A percentile compares a stretch with the other conserved stretches of the same genome.
Conservation (phyloP, 2,797 vertebrate genomes). For the Siniperca undulata region DNA sequence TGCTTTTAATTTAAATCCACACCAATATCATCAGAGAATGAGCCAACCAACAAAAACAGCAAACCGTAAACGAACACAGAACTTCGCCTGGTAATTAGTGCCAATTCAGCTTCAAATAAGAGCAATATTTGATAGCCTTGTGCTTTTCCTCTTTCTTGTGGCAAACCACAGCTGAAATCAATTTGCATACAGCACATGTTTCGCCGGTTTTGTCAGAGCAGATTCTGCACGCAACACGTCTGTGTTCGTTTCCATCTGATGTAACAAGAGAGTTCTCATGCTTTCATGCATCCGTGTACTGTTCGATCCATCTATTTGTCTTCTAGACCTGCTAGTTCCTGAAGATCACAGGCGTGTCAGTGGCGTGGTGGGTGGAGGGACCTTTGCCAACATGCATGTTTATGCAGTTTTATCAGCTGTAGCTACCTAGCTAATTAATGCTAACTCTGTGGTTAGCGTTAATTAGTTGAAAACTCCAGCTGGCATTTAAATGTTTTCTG, state of each 20-base stretch:
- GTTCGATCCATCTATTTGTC: neutral
- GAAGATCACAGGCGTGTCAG: neutral
- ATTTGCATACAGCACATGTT: conserved; percentile 35
- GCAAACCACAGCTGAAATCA: conserved; percentile 38
- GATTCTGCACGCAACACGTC: conserved; percentile 26
- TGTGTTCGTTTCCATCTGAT: conserved; percentile 11
- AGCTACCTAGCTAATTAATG: neutral
- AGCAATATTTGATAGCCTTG: conserved; percentile 15
- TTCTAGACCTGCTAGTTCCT: neutral
- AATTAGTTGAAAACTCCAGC: neutral
- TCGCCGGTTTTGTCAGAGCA: neutral
- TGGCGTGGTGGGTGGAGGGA: neutral
- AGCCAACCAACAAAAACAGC: conserved; percentile 30
- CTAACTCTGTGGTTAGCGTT: neutral
- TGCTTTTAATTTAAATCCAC: conserved; percentile 54
- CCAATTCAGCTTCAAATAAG: conserved; percentile 31
- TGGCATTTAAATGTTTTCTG: neutral
- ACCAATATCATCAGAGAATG: conserved; percentile 22
- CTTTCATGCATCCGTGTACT: neutral
- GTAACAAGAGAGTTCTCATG: neutral
- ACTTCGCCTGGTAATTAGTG: conserved; percentile 29
- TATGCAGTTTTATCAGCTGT: too few species aligned
- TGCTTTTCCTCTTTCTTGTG: conserved; percentile 35
- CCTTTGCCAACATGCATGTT: neutral
- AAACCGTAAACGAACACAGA: conserved; percentile 23